Percentiles rank a stretch among this genome's conserved stretches.
Conservation (phyloP, 1,140 invertebrate genomes). For the Colletes gigas region DNA sequence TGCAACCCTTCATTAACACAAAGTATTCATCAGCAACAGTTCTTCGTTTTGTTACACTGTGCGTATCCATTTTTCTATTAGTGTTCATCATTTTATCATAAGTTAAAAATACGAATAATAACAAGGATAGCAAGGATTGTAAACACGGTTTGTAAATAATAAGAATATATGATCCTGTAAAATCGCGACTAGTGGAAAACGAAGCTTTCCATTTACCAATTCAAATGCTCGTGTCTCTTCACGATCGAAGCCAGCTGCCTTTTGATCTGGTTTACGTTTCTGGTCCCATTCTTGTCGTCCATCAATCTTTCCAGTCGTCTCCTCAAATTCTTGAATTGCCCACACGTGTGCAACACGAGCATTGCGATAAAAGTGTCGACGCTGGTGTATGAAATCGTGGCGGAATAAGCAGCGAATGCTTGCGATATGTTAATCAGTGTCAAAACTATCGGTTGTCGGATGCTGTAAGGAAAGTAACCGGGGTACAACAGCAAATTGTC, state of each 20-base stretch:
- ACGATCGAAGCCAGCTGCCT: slow-evolving; percentile 46
- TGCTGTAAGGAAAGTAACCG: slow-evolving; percentile 57
- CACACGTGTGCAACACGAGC: slow-evolving; percentile 59
- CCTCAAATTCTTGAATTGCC: slow-evolving; percentile 54
- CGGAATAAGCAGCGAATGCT: slow-evolving; percentile 39
- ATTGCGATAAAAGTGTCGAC: slow-evolving; percentile 59
- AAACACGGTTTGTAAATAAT: no score
- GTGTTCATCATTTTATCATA: no score
- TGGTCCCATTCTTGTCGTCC: background rate
- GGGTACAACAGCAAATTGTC: slow-evolving; percentile 37
- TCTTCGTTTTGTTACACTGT: no score
- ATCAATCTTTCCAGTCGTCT: slow-evolving; percentile 25
- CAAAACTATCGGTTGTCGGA: slow-evolving; percentile 21
- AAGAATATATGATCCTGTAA: no score
- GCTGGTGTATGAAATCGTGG: slow-evolving; percentile 50
- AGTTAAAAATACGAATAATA: no score
- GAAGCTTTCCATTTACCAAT: slow-evolving; percentile 34
- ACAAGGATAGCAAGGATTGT: no score
- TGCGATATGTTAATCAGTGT: slow-evolving; percentile 52
- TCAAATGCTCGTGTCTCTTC: slow-evolving; percentile 60
- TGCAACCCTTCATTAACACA: slow-evolving; percentile 22
- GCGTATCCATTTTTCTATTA: no score
- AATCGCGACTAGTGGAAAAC: no score
- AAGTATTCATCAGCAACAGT: no score
- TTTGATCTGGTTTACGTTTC: slow-evolving; percentile 6